Evolutionary conservation across 1,140 invertebrate genomes (phyloP).

Genomic region (Trichomalopsis sarcophagae): DNA sequence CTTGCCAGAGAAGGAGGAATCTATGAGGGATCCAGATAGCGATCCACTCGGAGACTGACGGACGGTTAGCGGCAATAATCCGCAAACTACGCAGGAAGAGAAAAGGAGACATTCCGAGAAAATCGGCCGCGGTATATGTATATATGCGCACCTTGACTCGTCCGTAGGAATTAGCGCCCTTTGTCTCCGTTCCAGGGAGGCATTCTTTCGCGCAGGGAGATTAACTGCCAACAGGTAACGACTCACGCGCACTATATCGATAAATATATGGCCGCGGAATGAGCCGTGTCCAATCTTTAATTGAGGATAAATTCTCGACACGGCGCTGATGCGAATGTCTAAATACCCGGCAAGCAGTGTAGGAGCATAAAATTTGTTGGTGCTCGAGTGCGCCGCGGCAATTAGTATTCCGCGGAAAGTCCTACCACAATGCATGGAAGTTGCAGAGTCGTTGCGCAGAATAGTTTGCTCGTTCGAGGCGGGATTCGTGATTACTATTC

Average conservation of each 20-base stretch:
- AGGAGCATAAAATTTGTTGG: slow-evolving; percentile 25
- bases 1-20: slow-evolving; percentile 16
- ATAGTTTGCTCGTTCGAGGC: neutral
- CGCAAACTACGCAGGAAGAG: neutral
- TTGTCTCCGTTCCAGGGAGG: slow-evolving; percentile 40
- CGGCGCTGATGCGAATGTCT: neutral
- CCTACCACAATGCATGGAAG: neutral
- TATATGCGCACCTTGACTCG: slow-evolving; percentile 29
- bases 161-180: slow-evolving; percentile 44
- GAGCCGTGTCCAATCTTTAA: slow-evolving; percentile 32
- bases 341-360: neutral
- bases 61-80: slow-evolving; percentile 1
- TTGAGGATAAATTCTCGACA: slow-evolving; percentile 46
- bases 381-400: neutral
- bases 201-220: slow-evolving; percentile 25
- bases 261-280: slow-evolving; percentile 35
- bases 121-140: slow-evolving; percentile 9
- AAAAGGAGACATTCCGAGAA: slow-evolving; percentile 39
- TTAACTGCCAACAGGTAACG: slow-evolving; percentile 22
- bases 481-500: neutral
- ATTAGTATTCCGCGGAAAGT: slow-evolving; percentile 28
- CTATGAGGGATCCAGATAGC: slow-evolving; percentile 34
- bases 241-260: slow-evolving; percentile 31
- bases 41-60: slow-evolving; percentile 30
- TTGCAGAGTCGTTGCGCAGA: neutral